These are phyloP conservation scores for Galagoides demidoff DNA, from an alignment of 2,797 vertebrate genomes.

Conservation along the genomic window DNA sequence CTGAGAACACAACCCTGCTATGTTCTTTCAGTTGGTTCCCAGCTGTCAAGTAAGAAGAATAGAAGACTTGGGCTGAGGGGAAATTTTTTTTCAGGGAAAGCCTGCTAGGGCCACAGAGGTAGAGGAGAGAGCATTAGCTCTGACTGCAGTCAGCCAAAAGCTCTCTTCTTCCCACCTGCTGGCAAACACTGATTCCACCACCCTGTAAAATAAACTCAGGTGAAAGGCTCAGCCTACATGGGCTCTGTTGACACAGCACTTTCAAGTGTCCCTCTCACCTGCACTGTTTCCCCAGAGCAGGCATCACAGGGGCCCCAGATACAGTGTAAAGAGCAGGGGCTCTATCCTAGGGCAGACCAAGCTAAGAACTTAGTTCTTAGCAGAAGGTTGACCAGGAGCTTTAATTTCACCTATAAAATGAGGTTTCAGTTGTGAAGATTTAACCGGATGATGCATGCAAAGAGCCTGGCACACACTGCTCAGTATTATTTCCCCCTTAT, in stretches of 20 bases:
- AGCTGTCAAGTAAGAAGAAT: neutral
- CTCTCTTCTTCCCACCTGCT: neutral
- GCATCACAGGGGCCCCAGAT: neutral
- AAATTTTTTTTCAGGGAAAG: neutral
- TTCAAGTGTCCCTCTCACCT: neutral
- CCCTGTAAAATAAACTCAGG: neutral
- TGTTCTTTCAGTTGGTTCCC: neutral
- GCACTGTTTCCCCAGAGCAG: neutral
- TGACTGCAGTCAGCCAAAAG: neutral
- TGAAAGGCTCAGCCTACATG: neutral
- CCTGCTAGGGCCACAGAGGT: neutral
- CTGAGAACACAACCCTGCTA: neutral
- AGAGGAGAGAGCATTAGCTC: neutral
- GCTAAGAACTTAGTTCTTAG: neutral
- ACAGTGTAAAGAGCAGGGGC: neutral
- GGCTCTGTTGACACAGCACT: neutral
- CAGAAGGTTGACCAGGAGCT: neutral
- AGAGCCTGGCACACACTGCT: neutral
- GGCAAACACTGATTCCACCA: neutral
- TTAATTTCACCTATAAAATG: neutral
- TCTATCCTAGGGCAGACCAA: neutral
- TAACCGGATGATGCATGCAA: neutral
- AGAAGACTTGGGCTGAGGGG: too few relatives aligned
- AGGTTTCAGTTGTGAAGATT: neutral
- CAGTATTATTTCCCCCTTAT: neutral